These are phyloP conservation scores for Dysmachus trigonus DNA, from an alignment of 2,888 invertebrate species.

Conservation along the genomic window DNA sequence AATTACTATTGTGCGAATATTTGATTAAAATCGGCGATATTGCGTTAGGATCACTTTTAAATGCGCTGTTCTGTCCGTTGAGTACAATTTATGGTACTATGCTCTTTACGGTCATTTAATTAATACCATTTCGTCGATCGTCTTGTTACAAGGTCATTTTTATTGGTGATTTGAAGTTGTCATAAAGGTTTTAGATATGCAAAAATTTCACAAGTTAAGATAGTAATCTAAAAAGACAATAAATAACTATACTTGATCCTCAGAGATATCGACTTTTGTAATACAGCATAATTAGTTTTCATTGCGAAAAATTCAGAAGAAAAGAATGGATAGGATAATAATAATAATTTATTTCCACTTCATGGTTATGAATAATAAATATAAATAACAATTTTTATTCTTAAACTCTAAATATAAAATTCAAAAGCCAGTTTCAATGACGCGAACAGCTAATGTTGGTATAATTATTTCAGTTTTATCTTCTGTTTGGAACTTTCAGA, in stretches of 20 bases:
- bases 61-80: not conserved
- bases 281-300: too few species aligned
- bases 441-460: too few species aligned
- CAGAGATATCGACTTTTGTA: too few species aligned
- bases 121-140: not conserved
- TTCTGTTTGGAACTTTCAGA: too few species aligned
- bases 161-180: not conserved
- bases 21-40: conserved; percentile 13
- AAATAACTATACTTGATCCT: not conserved
- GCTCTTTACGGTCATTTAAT: not conserved
- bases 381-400: too few species aligned
- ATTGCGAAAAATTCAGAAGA: too few species aligned
- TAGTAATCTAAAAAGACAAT: not conserved
- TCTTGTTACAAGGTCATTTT: not conserved
- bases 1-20: conserved; percentile 36
- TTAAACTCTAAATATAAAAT: too few species aligned
- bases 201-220: not conserved
- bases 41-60: conserved; percentile 1
- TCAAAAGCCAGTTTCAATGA: too few species aligned
- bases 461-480: too few species aligned
- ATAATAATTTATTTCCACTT: too few species aligned
- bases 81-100: not conserved
- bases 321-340: too few species aligned
- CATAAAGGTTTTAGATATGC: not conserved
- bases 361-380: too few species aligned